Base-by-base conservation (phyloP, 1,140 invertebrate species). In the fruit fly (Drosophila melanogaster) region DNA sequence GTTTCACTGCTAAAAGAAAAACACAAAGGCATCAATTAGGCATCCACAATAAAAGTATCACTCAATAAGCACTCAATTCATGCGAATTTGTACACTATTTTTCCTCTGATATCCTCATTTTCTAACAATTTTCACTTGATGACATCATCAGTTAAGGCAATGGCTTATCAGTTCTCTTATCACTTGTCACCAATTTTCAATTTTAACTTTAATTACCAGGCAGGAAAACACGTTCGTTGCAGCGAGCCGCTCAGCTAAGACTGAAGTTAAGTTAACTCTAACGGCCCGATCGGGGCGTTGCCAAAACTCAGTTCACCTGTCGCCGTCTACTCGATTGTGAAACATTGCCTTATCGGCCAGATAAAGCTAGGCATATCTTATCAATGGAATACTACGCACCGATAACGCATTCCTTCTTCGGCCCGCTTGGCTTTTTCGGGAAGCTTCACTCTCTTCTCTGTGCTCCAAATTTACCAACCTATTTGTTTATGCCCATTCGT, bases 141-240 rank as follows among this genome's bases (percentile, higher is more conserved):
- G 83, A 87, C 71, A 83, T 89, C 77, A 84, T 65, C 80, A 87
- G 30, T 54, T 33, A 56, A 37, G 24, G 44, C 58, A 37, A 38
- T 8, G 10, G 6, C 24, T 83, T 89, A 87, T 79, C 79, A 70
- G 49, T 24, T n/a, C 24, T 62, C 70, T 67, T 79, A 60, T 64
- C 61, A 74, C 57, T 77, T 77, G 44, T 33, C 47, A 65, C 37
- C 54, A 49, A 50, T 55, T 47, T 41, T 38, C 8, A 38, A 58
- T 26, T 30, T 30, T 46, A 47, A 22, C 57, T 79, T 84, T 60
- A 80, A 79, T 77, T 89, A 79, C 57, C 70, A 65, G 66, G 66
- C 59, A 65, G 79, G 65, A 81, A 91, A 86, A 86, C 70, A 91
- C 84, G 89, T 91, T 89, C 81, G 85, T 77, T 85, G 51, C 69